Conservation (phyloP, 2,888 invertebrate genomes). For the Unio delphinus region DNA sequence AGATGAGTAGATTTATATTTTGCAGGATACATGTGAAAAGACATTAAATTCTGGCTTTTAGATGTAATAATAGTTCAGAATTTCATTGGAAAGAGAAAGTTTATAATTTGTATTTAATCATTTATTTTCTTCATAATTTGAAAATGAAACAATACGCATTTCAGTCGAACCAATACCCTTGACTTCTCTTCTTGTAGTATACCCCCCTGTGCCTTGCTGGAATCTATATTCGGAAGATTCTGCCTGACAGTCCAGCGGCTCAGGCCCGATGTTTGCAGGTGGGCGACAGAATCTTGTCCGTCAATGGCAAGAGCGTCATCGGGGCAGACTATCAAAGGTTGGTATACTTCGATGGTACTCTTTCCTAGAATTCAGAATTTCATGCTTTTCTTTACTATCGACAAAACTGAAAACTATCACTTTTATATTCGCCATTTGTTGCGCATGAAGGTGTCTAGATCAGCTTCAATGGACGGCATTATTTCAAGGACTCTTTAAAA, state of each 20-base stretch:
- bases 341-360: neutral
- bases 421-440: too few species aligned
- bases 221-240: slow-evolving; percentile 60
- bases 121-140: neutral
- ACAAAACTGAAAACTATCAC: neutral
- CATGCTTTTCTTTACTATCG: neutral
- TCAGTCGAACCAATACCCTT: neutral
- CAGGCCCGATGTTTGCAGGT: slow-evolving; percentile 51
- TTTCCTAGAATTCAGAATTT: neutral
- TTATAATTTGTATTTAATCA: too few species aligned
- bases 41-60: too few species aligned
- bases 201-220: slow-evolving; percentile 55
- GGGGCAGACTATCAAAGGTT: slow-evolving; percentile 63
- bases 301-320: slow-evolving; percentile 59
- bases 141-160: too few species aligned
- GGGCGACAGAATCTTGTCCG: slow-evolving; percentile 63
- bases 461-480: too few species aligned
- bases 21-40: too few species aligned
- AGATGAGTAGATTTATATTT: too few species aligned
- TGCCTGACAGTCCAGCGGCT: slow-evolving; percentile 56
- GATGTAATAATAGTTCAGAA: too few species aligned
- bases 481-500: too few species aligned
- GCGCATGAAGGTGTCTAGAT: too few species aligned
- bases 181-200: slow-evolving; percentile 42
- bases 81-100: too few species aligned